phyloP scores from a whole-genome alignment of 2,888 invertebrate genomes.

The Phrixothrix hirtus region DNA sequence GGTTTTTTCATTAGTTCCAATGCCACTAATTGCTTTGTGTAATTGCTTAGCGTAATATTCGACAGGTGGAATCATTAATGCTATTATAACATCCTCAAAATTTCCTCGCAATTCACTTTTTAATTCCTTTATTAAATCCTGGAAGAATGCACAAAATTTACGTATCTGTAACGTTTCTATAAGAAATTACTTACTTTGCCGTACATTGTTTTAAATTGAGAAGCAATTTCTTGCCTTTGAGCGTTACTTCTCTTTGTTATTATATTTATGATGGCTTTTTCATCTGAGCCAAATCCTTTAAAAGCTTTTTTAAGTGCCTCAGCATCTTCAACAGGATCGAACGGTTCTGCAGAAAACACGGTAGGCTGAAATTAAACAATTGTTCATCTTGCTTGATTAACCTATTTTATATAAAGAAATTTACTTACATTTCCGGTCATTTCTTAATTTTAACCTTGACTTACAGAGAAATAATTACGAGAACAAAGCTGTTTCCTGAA shows the following conservation, averaged over 20 bases:
- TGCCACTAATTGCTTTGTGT: slow-evolving; percentile 78
- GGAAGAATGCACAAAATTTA: no score
- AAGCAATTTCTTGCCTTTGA: slow-evolving; percentile 69
- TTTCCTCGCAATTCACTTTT: slow-evolving; percentile 88
- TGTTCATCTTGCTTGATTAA: not conserved
- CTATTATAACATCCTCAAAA: slow-evolving; percentile 81
- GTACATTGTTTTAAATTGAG: slow-evolving; percentile 63
- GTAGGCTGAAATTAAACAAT: slow-evolving; percentile 47
- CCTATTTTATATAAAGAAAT: not conserved
- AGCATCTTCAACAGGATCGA: slow-evolving; percentile 50
- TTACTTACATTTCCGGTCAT: slow-evolving; percentile 31
- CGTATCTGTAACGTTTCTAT: no score
- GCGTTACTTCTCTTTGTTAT: slow-evolving; percentile 65
- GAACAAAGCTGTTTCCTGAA: not conserved
- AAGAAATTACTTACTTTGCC: slow-evolving; percentile 62
- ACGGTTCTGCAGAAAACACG: slow-evolving; percentile 45
- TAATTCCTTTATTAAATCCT: slow-evolving; percentile 79
- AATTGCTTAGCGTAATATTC: slow-evolving; percentile 83
- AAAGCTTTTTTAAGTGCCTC: slow-evolving; percentile 50
- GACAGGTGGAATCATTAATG: slow-evolving; percentile 79
- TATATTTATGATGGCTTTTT: slow-evolving; percentile 67
- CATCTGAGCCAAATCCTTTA: slow-evolving; percentile 61
- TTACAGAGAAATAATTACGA: not conserved
- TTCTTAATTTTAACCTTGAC: not conserved
- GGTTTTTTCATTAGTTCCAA: slow-evolving; percentile 80